These are phyloP conservation scores for Ochropacha duplaris DNA, from an alignment of 2,888 invertebrate genomes.

Conservation along the genomic window DNA sequence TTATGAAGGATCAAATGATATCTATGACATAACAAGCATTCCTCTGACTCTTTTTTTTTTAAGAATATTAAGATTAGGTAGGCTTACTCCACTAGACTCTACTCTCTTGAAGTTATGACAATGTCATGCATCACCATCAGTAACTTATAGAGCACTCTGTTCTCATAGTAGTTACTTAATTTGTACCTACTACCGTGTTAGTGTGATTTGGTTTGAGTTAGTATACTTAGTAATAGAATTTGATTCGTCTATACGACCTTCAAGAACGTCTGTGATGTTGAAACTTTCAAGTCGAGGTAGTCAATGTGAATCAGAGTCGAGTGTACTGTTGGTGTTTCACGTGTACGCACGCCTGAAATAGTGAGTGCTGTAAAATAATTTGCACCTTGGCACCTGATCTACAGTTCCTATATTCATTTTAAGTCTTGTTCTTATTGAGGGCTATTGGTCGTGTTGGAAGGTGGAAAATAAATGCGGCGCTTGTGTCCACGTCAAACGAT, in stretches of 20 bases:
- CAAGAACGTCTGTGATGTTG: constrained; percentile 43
- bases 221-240: no score
- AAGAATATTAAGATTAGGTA: no score
- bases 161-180: no score
- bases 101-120: background rate
- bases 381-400: constrained; percentile 55
- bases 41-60: no score
- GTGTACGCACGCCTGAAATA: constrained; percentile 68
- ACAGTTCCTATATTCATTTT: constrained; percentile 38
- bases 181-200: no score
- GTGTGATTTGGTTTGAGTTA: no score
- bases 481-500: constrained; percentile 14
- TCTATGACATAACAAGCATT: background rate
- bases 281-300: constrained; percentile 61
- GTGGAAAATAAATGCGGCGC: constrained; percentile 18
- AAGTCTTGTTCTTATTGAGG: constrained; percentile 19
- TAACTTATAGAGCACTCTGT: no score
- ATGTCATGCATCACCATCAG: background rate
- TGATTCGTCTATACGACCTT: constrained; percentile 2
- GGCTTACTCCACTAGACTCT: no score
- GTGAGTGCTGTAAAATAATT: constrained; percentile 64
- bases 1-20: background rate
- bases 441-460: constrained; percentile 17
- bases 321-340: constrained; percentile 53
- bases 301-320: constrained; percentile 66